phyloP scores from a whole-genome alignment of 1,140 invertebrate species.

The Venturia canescens region DNA sequence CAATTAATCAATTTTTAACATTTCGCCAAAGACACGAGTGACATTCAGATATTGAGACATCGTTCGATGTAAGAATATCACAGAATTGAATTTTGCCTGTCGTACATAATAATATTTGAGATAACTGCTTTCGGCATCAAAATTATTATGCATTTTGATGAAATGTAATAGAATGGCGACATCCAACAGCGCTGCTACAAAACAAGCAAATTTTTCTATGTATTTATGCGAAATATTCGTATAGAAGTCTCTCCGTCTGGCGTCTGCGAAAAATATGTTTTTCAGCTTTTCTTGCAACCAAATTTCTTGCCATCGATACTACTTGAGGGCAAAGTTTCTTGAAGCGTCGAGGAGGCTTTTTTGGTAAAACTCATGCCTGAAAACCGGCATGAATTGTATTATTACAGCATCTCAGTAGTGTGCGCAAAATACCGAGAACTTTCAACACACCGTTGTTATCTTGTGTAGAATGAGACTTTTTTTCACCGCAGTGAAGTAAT shows the following conservation, averaged over 20 bases:
- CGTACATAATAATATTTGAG: too few species aligned
- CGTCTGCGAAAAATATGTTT: not conserved
- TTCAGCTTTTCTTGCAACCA: not conserved
- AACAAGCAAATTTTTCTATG: too few species aligned
- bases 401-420: not conserved
- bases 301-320: slow-evolving; percentile 25
- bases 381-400: not conserved
- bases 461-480: not conserved
- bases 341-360: not conserved
- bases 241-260: not conserved
- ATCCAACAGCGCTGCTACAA: too few species aligned
- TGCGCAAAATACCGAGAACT: not conserved
- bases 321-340: slow-evolving; percentile 22
- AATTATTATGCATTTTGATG: too few species aligned
- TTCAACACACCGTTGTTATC: slow-evolving; percentile 22
- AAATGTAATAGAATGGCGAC: too few species aligned
- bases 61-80: too few species aligned
- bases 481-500: not conserved
- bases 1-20: too few species aligned
- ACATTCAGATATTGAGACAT: too few species aligned
- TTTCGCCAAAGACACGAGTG: too few species aligned
- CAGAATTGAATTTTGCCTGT: too few species aligned
- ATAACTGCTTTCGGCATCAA: too few species aligned
- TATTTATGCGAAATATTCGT: not conserved
- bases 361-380: not conserved